Evolutionary conservation across 92 coral and sea anemone genomes (phyloP), one percentile per base, ranked within the genome.

Genomic region (Epizoanthus scotinus): DNA sequence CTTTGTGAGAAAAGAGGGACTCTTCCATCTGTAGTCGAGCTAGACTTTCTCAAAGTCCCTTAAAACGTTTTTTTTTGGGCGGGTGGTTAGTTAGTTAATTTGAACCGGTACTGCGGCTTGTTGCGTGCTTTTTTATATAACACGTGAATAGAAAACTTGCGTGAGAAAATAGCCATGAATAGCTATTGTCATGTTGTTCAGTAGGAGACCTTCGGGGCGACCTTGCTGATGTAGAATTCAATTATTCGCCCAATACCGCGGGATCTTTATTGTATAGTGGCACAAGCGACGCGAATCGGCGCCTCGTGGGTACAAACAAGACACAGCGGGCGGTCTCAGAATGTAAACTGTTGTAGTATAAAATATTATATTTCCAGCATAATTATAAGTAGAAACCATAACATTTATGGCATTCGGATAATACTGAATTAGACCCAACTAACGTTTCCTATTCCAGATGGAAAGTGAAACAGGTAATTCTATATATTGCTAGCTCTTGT

Each of bases 251-350:
- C 52, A 13, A 47, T 47, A 47, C 17, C 52, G 12, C 52, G 52
- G 52, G 15, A 12, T 0, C 14, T 47, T 29, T 15, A 64, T 29
- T 64, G 69, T 64, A 47, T 38, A 19, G 10, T 17, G 6, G 28
- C 40, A 64, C 69, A 64, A 28, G 9, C 47, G 69, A 64, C 69
- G 69, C 69, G 69, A 64, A 64, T 64, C 69, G 40, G 8, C 69
- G 47, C 69, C 69, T 64, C 69, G 29, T 64, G 69, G 69, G 20
- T 4, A 64, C 69, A 29, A 64, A 64, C 18, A 28, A 38, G 22
- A 2, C 19, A 64, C 69, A 64, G 69, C 69, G 21, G 69, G 69
- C 2, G 69, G 26, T 14, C 36, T 29, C 40, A 25, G 15, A 38
- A 38, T 38, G 18, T 64, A 25, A 64, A 64, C 18, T 64, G 69